phyloP scores from a whole-genome alignment of 1,140 invertebrate genomes.

The Tetragonula clypearis region DNA sequence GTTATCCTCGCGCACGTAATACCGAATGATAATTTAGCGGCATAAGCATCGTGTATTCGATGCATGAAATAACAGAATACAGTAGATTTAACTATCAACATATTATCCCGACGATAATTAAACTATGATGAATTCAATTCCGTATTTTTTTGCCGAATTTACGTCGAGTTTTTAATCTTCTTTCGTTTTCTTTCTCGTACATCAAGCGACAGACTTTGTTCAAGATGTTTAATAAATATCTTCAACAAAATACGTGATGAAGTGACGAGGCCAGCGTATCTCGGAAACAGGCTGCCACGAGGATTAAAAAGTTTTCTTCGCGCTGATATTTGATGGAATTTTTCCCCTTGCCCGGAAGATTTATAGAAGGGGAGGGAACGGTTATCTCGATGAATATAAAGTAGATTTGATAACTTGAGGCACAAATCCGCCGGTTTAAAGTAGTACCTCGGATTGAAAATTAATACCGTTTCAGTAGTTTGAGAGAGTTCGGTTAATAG shows the following conservation, averaged over 20 bases:
- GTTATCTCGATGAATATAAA: background rate
- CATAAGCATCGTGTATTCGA: background rate
- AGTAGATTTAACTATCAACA: background rate
- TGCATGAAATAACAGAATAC: background rate
- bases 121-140: too few relatives aligned
- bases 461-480: background rate
- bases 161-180: too few relatives aligned
- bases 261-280: background rate
- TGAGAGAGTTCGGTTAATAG: background rate
- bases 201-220: too few relatives aligned
- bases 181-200: too few relatives aligned
- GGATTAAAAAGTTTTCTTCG: background rate
- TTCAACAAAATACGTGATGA: background rate
- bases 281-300: background rate
- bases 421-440: constrained; percentile 2
- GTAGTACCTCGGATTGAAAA: background rate
- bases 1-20: too few relatives aligned
- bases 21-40: background rate
- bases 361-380: background rate
- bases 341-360: background rate
- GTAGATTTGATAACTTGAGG: background rate
- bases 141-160: too few relatives aligned
- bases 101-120: background rate
- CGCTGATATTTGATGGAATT: background rate
- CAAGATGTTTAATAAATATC: background rate